Percentiles rank a stretch among this genome's conserved stretches.
Conservation (phyloP, 2,888 invertebrate species). For the Magallana nippona region DNA sequence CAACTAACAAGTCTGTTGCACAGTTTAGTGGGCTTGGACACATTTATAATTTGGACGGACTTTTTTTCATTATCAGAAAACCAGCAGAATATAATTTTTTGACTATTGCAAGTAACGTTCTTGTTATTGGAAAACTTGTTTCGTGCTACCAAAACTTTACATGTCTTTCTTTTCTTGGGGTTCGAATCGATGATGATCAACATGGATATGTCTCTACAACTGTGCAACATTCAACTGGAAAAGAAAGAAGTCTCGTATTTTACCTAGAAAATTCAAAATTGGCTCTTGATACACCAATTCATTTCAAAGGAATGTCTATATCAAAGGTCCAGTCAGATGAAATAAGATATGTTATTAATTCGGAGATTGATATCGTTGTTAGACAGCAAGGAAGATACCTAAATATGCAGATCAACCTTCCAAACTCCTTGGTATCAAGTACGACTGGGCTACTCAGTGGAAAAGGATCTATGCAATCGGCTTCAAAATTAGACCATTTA, state of each 20-base stretch:
- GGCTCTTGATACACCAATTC: constrained; percentile 56
- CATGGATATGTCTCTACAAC: constrained; percentile 61
- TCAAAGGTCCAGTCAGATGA: constrained; percentile 53
- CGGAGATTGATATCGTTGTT: constrained; percentile 52
- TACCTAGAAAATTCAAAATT: constrained; percentile 54
- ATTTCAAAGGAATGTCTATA: constrained; percentile 60
- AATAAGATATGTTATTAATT: constrained; percentile 53
- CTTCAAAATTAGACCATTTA: constrained; percentile 52
- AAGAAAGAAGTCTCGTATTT: constrained; percentile 53
- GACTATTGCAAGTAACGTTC: constrained; percentile 55
- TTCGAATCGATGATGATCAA: constrained; percentile 58
- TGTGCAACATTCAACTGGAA: constrained; percentile 50
- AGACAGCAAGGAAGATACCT: constrained; percentile 59
- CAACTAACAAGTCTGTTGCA: constrained; percentile 43
- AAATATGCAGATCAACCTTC: constrained; percentile 49
- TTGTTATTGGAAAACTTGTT: constrained; percentile 65
- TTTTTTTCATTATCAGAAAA: constrained; percentile 54
- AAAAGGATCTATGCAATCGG: constrained; percentile 37
- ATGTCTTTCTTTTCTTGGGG: constrained; percentile 62
- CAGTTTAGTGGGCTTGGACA: constrained; percentile 58
- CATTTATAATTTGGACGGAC: constrained; percentile 61
- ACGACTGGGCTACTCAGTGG: constrained; percentile 63
- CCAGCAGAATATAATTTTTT: constrained; percentile 61
- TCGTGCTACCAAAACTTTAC: constrained; percentile 65
- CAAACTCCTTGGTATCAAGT: constrained; percentile 37